Evolutionary conservation across 2,888 invertebrate species (phyloP), one percentile per base, ranked within the genome.

Genomic region (Noctuana brunneofusca): DNA sequence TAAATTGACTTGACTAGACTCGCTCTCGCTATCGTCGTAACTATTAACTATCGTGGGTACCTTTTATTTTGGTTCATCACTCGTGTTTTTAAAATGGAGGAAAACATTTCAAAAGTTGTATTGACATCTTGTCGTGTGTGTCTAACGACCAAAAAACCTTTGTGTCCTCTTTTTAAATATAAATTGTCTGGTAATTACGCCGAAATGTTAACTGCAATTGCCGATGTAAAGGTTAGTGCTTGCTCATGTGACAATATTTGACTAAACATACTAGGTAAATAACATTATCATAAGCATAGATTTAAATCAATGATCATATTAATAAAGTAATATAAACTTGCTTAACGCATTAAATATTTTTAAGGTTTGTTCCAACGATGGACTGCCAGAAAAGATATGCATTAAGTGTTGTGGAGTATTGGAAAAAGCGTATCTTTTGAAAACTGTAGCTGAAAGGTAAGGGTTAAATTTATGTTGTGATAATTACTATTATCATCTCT

Each of bases 121-220:
- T 80, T 86, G 78, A 82, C 84, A 74, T 85, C 88, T 55, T 91
- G 91, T 75, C 84, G 91, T 72, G 84, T 91, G 76, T 91, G 91
- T 74, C 78, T 89, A 73, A 74, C 86, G 22, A 86, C 71, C 66
- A 89, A 87, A 71, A 90, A 86, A 70, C 83, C 87, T 68, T 68
- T 91, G 70, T 87, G 88, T 71, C 89, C 90, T 46, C 75, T 91
- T 64, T 90, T 91, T 75, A 86, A 83, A 78, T 90, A 90, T 66
- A 88, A 89, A 72, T 75, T 88, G 66, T 87, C 89, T 68, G 91
- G 91, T 67, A 91, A 90, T 82, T 91, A 91, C 78, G 91, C 91
- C 57, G 91, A 91, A 85, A 91, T 91, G 91, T 80, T 91, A 63
- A 91, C 91, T 70, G 84, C 90, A 57, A 87, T 91, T 68, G 91